phyloP scores from a whole-genome alignment of 2,113 vertebrate genomes.

The Brachionichthys hirsutus region DNA sequence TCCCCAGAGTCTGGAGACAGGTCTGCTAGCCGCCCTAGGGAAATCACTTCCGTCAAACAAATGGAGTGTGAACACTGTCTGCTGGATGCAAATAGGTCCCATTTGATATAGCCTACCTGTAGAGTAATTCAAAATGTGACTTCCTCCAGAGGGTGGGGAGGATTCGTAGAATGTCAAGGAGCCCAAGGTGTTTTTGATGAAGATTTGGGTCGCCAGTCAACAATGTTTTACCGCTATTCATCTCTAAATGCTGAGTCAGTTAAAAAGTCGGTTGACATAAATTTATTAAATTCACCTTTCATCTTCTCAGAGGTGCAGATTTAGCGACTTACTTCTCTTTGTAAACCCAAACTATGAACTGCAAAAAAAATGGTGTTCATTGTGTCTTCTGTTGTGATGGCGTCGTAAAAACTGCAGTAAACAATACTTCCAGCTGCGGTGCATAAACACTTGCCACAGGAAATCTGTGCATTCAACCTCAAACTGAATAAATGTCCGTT shows the following conservation, averaged over 20 bases:
- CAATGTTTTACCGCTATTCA: constrained; percentile 7
- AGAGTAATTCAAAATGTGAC: constrained; percentile 61
- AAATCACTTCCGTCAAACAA: constrained; percentile 65
- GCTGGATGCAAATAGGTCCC: constrained; percentile 56
- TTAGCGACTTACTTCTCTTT: too few species aligned
- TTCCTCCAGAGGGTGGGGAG: constrained; percentile 17
- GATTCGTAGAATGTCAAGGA: constrained; percentile 19
- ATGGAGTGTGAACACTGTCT: constrained; percentile 57
- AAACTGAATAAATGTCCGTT: not conserved
- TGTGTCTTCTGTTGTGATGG: too few species aligned
- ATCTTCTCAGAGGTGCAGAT: too few species aligned
- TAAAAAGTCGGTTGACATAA: too few species aligned
- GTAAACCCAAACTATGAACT: too few species aligned
- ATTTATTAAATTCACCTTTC: too few species aligned
- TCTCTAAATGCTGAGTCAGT: too few species aligned
- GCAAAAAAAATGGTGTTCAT: too few species aligned
- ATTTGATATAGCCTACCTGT: constrained; percentile 56
- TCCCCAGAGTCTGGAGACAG: constrained; percentile 45
- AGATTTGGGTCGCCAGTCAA: constrained; percentile 13
- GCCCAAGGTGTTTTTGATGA: constrained; percentile 45
- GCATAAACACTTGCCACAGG: not conserved
- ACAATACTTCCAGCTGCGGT: not conserved
- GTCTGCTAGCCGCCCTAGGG: constrained; percentile 35
- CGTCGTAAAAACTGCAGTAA: too few species aligned
- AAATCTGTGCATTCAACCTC: not conserved